Evolutionary conservation across 2,888 invertebrate species (phyloP).

Genomic region (Plebejus melissa): DNA sequence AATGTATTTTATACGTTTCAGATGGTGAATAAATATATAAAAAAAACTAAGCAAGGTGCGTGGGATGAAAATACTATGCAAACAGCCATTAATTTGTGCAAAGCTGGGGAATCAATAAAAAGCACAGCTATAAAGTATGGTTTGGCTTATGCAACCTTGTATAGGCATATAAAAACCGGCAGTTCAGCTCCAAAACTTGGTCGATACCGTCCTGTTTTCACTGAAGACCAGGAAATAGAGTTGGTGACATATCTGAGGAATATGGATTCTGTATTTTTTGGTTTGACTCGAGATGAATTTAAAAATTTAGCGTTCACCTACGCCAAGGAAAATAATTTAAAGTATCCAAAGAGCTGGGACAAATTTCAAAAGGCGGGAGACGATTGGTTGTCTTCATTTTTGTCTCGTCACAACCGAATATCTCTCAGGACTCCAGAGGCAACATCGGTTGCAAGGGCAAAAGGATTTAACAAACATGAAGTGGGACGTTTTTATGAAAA

Average conservation of each 20-base stretch:
- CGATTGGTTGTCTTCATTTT: conserved; percentile 35
- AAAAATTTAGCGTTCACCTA: conserved; percentile 37
- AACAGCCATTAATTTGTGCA: conserved; percentile 35
- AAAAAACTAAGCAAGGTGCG: no score
- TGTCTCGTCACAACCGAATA: conserved; percentile 36
- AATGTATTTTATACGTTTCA: conserved; percentile 31
- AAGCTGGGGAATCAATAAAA: conserved; percentile 35
- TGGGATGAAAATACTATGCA: no score
- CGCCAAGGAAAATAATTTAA: conserved; percentile 39
- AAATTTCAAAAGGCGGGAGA: conserved; percentile 35
- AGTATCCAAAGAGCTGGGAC: conserved; percentile 38
- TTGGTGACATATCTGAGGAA: no score
- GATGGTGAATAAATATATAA: conserved; percentile 31
- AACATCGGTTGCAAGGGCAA: conserved; percentile 39
- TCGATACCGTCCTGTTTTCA: no score
- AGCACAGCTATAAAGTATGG: conserved; percentile 38
- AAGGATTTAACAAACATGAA: conserved; percentile 40
- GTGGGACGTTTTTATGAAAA: conserved; percentile 35
- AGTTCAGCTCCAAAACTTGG: no score
- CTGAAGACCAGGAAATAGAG: no score
- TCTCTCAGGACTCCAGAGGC: conserved; percentile 39
- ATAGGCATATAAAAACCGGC: conserved; percentile 30
- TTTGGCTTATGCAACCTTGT: conserved; percentile 37
- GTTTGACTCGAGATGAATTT: conserved; percentile 38
- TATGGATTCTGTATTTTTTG: conserved; percentile 38